Evolutionary conservation across 2,888 invertebrate species (phyloP).

Genomic region (Sycophila texana): DNA sequence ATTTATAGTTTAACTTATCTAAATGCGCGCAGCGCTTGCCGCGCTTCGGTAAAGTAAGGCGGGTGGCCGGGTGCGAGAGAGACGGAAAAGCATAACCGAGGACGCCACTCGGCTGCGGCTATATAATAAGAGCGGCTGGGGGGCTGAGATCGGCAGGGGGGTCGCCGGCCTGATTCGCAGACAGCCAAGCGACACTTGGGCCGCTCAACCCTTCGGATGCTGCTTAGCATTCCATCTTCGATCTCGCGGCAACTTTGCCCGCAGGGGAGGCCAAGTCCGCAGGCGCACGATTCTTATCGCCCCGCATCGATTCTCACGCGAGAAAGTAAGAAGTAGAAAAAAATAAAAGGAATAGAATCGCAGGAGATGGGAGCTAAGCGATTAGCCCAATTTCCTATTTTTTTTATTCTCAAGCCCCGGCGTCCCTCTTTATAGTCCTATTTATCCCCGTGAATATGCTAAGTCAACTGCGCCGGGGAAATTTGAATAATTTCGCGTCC

Average conservation of each 20-base stretch:
- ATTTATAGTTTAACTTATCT: slow-evolving; percentile 76
- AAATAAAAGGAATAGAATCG: slow-evolving; percentile 14
- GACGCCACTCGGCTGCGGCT: slow-evolving; percentile 57
- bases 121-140: slow-evolving; percentile 9
- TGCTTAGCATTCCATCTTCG: slow-evolving; percentile 75
- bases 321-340: neutral
- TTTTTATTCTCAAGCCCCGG: slow-evolving; percentile 6
- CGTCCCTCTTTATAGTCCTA: neutral
- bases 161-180: slow-evolving; percentile 55
- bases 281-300: slow-evolving; percentile 52
- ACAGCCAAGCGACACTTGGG: slow-evolving; percentile 62
- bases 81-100: slow-evolving; percentile 55
- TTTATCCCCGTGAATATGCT: slow-evolving; percentile 39
- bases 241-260: slow-evolving; percentile 68
- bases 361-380: neutral
- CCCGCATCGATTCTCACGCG: slow-evolving; percentile 7
- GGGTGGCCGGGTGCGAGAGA: slow-evolving; percentile 47
- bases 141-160: slow-evolving; percentile 51
- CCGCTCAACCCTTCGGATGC: slow-evolving; percentile 70
- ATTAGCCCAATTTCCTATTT: slow-evolving; percentile 3
- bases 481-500: slow-evolving; percentile 51
- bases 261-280: slow-evolving; percentile 67
- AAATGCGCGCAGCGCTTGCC: slow-evolving; percentile 71
- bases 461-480: slow-evolving; percentile 33
- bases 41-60: slow-evolving; percentile 58